Conservation (phyloP, 2,113 vertebrate species). For the Oceanodroma tethys region DNA sequence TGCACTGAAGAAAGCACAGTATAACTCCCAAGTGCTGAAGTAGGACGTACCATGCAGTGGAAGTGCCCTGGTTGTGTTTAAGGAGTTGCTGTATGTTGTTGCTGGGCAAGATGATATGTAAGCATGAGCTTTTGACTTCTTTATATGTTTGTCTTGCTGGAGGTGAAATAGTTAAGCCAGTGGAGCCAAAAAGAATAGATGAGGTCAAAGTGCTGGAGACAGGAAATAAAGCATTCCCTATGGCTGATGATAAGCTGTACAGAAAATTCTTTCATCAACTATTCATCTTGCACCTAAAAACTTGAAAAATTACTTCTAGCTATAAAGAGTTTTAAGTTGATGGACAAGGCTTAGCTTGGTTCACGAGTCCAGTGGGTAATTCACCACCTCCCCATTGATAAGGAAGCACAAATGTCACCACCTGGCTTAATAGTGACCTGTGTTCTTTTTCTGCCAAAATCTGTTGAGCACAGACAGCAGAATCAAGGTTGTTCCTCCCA, state of each 20-base stretch:
- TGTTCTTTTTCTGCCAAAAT: background rate
- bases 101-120: background rate
- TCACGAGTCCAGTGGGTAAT: background rate
- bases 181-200: background rate
- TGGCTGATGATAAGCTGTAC: background rate
- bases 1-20: background rate
- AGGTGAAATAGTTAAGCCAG: background rate
- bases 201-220: background rate
- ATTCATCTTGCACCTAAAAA: background rate
- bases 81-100: background rate
- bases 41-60: accelerated
- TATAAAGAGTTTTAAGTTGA: background rate
- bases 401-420: background rate
- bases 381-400: background rate
- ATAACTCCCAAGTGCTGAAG: background rate
- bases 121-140: background rate
- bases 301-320: background rate
- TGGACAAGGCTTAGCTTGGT: background rate
- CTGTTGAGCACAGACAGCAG: background rate
- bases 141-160: background rate
- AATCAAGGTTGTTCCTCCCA: background rate
- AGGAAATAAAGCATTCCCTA: background rate
- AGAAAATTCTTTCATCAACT: background rate
- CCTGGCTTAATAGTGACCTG: background rate
- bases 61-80: background rate